Evolutionary conservation across 2,888 invertebrate genomes (phyloP), one percentile per base, ranked within the genome.

Genomic region (Himalopsyche anomala): DNA sequence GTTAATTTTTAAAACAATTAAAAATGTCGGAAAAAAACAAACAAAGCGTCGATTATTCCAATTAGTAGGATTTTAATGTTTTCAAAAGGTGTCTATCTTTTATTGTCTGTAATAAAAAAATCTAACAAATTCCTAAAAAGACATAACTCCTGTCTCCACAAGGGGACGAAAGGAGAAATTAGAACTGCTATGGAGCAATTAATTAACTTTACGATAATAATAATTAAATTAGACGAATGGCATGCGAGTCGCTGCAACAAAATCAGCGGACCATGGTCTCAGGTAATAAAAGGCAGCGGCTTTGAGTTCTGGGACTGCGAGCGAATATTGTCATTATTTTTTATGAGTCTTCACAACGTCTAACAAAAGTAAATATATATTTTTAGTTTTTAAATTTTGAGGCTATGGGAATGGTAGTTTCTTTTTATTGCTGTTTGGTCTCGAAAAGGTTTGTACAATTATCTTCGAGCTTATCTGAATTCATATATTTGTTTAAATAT

Each of bases 151-250:
- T 19, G 62, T 28, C 8, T n/a, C 3, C 5, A 19, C 56, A 62
- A n/a, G 62, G 62, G 28, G 28, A 62, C 9, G 28, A 62, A 28
- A 62, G 62, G 62, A 62, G 62, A 62, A 62, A 62, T 62, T 62
- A 62, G 62, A 19, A 8, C 28, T 62, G 19, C 62, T 19, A 62
- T 4, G 9, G 5, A 62, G 62, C 19, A 62, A 62, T 62, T 62
- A n/a, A 62, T 62, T 62, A 19, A 62, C 4, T 5, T 6, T 19
- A 62, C 28, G 62, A n/a, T 62, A 28, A 19, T 62, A 62, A 28
- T 62, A 62, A 62, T 62, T 62, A 62, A 62, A 62, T 62, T 62
- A 62, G 62, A 62, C 62, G 62, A 62, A 62, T 62, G 28, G 28
- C 62, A 62, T 62, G 62, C 62, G 28, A 19, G 62, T 19, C 62